Conservation (phyloP, 2,888 invertebrate species). For the Meliscaeva auricollis region DNA sequence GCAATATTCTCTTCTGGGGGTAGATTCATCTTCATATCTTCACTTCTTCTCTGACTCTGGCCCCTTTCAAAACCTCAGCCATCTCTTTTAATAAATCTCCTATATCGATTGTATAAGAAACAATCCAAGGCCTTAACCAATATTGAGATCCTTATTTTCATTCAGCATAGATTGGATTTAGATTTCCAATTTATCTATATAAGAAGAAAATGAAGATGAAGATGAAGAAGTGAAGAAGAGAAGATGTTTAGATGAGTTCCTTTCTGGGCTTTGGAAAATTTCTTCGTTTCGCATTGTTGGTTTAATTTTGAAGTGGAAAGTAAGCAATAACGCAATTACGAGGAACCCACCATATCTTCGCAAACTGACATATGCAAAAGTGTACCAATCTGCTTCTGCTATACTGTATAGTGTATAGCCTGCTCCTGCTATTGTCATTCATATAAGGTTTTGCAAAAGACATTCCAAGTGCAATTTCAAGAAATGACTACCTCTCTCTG, state of each 20-base stretch:
- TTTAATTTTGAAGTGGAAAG: conserved; percentile 75
- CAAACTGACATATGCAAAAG: conserved; percentile 73
- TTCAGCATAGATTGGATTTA: conserved; percentile 61
- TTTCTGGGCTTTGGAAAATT: conserved; percentile 30
- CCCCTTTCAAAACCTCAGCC: conserved; percentile 9
- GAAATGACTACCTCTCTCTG: conserved; percentile 35
- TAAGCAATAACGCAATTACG: conserved; percentile 76
- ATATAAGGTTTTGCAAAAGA: conserved; percentile 38
- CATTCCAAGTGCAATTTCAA: conserved; percentile 50
- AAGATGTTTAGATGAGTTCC: conserved; percentile 39
- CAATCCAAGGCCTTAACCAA: conserved; percentile 46
- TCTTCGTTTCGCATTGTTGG: conserved; percentile 73
- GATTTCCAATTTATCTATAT: conserved; percentile 61
- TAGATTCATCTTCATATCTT: not conserved
- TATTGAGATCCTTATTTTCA: conserved; percentile 18
- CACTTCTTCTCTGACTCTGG: not conserved
- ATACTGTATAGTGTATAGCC: not conserved
- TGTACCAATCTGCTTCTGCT: conserved; percentile 59
- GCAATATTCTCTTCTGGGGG: not conserved
- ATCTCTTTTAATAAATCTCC: conserved; percentile 62
- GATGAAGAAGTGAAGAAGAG: conserved; percentile 3
- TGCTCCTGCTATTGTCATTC: conserved; percentile 24
- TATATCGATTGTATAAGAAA: conserved; percentile 68
- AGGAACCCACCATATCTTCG: conserved; percentile 59
- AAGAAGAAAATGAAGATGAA: not conserved